A percentile compares a stretch with the other conserved stretches of the same genome.
phyloP scores from a whole-genome alignment of 2,888 invertebrate species.

The Sminthurides aquaticus region DNA sequence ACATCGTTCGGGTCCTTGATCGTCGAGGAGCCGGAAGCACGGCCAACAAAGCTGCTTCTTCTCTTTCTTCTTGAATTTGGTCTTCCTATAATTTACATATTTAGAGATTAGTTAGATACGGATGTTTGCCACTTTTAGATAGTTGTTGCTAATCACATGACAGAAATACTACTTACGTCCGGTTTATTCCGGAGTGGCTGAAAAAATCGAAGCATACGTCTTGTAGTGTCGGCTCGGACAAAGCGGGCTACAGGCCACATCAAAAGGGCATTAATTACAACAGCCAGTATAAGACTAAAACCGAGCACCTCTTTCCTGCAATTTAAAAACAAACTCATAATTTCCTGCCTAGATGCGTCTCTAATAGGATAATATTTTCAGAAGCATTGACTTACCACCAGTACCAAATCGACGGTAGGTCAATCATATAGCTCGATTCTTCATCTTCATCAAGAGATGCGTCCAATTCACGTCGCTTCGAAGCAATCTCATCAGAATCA shows the following conservation, averaged over 20 bases:
- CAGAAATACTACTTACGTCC: constrained; percentile 22
- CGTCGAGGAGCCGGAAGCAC: constrained; percentile 15
- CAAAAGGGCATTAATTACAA: constrained; percentile 36
- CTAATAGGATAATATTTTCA: background rate
- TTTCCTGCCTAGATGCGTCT: constrained; percentile 4
- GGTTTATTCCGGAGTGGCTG: constrained; percentile 28
- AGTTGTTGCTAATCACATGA: background rate
- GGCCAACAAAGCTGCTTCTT: background rate
- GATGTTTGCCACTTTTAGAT: background rate
- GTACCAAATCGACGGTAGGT: constrained; percentile 60
- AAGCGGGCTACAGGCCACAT: constrained; percentile 40
- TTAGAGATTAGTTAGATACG: background rate
- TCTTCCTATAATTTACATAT: background rate
- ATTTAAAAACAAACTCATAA: background rate
- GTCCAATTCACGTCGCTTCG: background rate
- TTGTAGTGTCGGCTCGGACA: constrained; percentile 35
- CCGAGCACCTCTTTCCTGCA: constrained; percentile 67
- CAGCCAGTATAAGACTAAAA: constrained; percentile 65
- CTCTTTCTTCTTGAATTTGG: background rate
- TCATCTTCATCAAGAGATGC: constrained; percentile 46
- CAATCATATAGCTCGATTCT: constrained; percentile 40
- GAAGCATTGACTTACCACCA: constrained; percentile 57
- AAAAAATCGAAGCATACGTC: constrained; percentile 36
- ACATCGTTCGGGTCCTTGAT: constrained; percentile 26
- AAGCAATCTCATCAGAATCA: constrained; percentile 47